phyloP scores from a whole-genome alignment of 2,888 invertebrate genomes.

The Netelia inedita region DNA sequence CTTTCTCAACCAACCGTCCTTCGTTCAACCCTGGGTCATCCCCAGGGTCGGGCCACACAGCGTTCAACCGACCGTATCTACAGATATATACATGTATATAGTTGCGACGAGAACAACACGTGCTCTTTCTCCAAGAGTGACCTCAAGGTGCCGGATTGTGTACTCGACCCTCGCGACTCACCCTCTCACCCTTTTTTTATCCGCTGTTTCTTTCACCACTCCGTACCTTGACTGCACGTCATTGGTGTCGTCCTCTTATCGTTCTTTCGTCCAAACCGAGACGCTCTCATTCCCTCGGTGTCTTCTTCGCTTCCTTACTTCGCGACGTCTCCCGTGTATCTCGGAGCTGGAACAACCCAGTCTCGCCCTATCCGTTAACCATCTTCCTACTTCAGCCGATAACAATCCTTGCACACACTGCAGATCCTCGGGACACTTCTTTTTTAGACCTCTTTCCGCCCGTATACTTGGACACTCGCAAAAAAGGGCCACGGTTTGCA shows the following conservation, averaged over 20 bases:
- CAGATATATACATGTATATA: neutral
- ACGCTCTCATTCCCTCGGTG: neutral
- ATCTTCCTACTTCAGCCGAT: conserved; percentile 44
- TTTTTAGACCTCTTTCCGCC: conserved; percentile 34
- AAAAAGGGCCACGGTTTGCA: conserved; percentile 41
- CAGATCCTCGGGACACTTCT: conserved; percentile 14
- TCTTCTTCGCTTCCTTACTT: neutral
- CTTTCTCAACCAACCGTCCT: neutral
- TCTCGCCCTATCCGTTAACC: conserved; percentile 3
- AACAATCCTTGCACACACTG: conserved; percentile 54
- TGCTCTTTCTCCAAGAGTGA: neutral
- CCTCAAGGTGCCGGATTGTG: neutral
- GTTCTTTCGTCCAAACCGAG: neutral
- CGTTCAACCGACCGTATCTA: neutral
- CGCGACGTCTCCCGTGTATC: neutral
- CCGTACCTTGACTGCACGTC: neutral
- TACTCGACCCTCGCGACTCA: conserved; percentile 11
- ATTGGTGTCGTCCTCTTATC: neutral
- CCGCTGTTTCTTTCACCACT: neutral
- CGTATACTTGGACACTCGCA: neutral
- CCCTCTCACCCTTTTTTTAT: neutral
- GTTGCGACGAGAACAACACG: neutral
- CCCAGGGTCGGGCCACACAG: neutral
- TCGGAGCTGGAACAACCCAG: neutral
- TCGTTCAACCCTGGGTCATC: conserved; percentile 9